Percentiles rank a stretch among this genome's conserved stretches.
These are phyloP conservation scores for Speoplatyrhinus poulsoni DNA, from an alignment of 2,113 vertebrate genomes.

Conservation along the genomic window DNA sequence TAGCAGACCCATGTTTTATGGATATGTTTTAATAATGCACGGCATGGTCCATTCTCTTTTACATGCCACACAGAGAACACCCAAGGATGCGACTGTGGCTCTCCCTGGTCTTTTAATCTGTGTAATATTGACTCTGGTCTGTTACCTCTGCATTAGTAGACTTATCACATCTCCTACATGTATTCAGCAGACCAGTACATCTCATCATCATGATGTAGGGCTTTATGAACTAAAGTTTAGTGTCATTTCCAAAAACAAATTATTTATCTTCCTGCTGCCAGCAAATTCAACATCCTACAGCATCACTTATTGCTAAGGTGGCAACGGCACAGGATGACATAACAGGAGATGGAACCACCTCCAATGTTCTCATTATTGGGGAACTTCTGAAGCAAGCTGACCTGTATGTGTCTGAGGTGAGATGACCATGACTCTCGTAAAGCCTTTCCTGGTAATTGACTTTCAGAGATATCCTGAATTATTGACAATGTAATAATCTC, in stretches of 20 bases:
- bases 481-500: not conserved
- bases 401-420: constrained; percentile 93
- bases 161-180: constrained; percentile 18
- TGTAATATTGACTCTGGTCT: not conserved
- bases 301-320: constrained; percentile 96
- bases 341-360: constrained; percentile 97
- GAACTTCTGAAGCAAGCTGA: constrained; percentile 97
- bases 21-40: not conserved
- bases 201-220: too few relatives aligned
- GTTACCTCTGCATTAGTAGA: constrained; percentile 4
- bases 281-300: constrained; percentile 99
- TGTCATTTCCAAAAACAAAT: not conserved
- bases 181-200: constrained; percentile 38
- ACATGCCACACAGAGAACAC: constrained; percentile 18
- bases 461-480: not conserved
- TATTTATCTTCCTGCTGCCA: constrained; percentile 37
- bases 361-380: constrained; percentile 96
- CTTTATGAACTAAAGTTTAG: too few relatives aligned
- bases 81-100: not conserved
- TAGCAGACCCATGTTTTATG: too few relatives aligned
- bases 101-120: not conserved
- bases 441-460: not conserved
- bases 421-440: not conserved
- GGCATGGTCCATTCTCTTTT: not conserved
- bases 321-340: constrained; percentile 98